These are phyloP conservation scores for Rhyacichthys aspro DNA, from an alignment of 2,797 vertebrate genomes.

Conservation along the genomic window DNA sequence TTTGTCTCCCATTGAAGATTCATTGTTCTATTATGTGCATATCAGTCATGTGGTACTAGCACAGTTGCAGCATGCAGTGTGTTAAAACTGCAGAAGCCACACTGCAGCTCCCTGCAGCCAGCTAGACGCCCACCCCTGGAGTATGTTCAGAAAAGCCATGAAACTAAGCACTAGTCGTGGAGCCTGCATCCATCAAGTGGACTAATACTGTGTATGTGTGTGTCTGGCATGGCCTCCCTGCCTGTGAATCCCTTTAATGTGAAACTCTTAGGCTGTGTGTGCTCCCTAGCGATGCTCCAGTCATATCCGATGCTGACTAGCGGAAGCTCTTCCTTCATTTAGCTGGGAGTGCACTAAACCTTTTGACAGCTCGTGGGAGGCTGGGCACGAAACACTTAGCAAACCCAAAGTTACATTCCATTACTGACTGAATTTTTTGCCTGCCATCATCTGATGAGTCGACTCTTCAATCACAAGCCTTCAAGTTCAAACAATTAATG, in stretches of 20 bases:
- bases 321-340: constrained; percentile 37
- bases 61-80: not conserved
- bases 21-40: too few relatives aligned
- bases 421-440: constrained; percentile 13
- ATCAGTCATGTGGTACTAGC: not conserved
- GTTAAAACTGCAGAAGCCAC: not conserved
- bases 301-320: constrained; percentile 32
- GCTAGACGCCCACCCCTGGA: not conserved
- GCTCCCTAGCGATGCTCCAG: constrained; percentile 31
- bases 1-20: too few relatives aligned
- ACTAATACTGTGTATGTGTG: constrained; percentile 4
- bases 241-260: constrained; percentile 45
- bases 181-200: constrained; percentile 18
- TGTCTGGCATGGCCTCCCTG: constrained; percentile 5
- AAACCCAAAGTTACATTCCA: constrained; percentile 6
- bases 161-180: constrained; percentile 9
- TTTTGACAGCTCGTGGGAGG: constrained; percentile 9
- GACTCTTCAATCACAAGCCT: constrained; percentile 32
- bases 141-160: constrained; percentile 5
- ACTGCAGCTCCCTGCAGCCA: not conserved
- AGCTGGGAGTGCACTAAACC: constrained; percentile 11
- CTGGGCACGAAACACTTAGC: constrained; percentile 12
- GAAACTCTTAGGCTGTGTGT: constrained; percentile 34
- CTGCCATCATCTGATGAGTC: constrained; percentile 19
- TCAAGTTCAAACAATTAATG: constrained; percentile 37